Conservation (phyloP, 2,113 vertebrate genomes). For the Tautogolabrus adspersus region DNA sequence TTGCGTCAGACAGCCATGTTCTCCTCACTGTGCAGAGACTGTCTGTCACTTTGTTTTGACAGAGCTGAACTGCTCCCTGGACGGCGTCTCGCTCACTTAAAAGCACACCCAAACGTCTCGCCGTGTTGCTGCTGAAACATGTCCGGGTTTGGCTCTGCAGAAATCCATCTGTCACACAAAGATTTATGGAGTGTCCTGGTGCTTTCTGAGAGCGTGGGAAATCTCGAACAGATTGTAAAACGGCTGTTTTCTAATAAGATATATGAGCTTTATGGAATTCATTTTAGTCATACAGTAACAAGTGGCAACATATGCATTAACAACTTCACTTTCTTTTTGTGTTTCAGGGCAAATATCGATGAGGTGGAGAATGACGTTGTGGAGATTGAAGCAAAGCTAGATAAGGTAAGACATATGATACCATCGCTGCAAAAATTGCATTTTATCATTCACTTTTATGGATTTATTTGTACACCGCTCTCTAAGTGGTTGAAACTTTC, state of each 20-base stretch:
- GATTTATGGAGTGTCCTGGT: slow-evolving; percentile 23
- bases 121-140: slow-evolving; percentile 22
- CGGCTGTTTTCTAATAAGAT: slow-evolving; percentile 4
- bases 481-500: background rate
- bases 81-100: slow-evolving; percentile 42
- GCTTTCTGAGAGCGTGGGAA: slow-evolving; percentile 45
- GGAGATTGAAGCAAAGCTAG: slow-evolving; percentile 96
- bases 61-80: slow-evolving; percentile 51
- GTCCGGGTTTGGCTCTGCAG: slow-evolving; percentile 25
- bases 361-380: slow-evolving; percentile 98
- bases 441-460: background rate
- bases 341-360: slow-evolving; percentile 93
- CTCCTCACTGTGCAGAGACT: slow-evolving; percentile 17
- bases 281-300: background rate
- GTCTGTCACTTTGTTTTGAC: slow-evolving; percentile 67
- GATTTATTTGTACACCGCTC: background rate
- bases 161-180: slow-evolving; percentile 32
- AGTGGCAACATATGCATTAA: slow-evolving; percentile 1
- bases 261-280: slow-evolving; percentile 4
- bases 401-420: slow-evolving; percentile 88
- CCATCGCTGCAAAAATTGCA: background rate
- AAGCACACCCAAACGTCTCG: slow-evolving; percentile 11
- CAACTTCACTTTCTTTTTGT: slow-evolving; percentile 40
- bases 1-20: slow-evolving; percentile 17
- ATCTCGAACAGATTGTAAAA: slow-evolving; percentile 24